Percentiles rank a stretch among this genome's conserved stretches.
Evolutionary conservation across 2,888 invertebrate genomes (phyloP).

Genomic region (Dysmachus trigonus): DNA sequence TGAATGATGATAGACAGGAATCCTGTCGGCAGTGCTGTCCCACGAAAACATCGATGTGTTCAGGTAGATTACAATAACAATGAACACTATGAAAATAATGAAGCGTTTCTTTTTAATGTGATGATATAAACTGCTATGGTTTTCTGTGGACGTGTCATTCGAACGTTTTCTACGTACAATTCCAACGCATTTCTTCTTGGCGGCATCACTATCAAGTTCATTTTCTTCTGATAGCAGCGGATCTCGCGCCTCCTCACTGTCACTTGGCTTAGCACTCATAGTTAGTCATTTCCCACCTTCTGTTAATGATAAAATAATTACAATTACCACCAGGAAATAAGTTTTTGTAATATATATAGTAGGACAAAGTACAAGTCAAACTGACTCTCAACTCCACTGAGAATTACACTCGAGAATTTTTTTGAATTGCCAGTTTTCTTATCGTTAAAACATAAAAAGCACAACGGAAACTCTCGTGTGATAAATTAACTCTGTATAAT

Average conservation of each 20-base stretch:
- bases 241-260: conserved; percentile 41
- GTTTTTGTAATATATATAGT: background rate
- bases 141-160: conserved; percentile 24
- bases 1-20: conserved; percentile 59
- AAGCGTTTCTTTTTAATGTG: conserved; percentile 48
- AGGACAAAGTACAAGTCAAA: background rate
- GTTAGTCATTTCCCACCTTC: conserved; percentile 28
- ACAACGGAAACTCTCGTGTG: background rate
- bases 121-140: conserved; percentile 3
- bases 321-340: background rate
- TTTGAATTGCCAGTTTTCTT: background rate
- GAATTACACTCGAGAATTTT: background rate
- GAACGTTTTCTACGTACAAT: conserved; percentile 44
- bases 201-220: conserved; percentile 34
- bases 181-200: conserved; percentile 31
- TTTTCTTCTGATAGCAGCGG: conserved; percentile 45
- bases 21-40: conserved; percentile 53
- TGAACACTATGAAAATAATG: conserved; percentile 50
- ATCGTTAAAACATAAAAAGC: background rate
- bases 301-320: conserved; percentile 23
- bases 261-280: conserved; percentile 42
- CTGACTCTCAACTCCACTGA: background rate
- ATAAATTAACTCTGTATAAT: background rate
- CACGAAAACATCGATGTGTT: conserved; percentile 54
- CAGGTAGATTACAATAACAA: conserved; percentile 55